phyloP scores from a whole-genome alignment of 2,797 vertebrate species.

The Pangasius krempfi region DNA sequence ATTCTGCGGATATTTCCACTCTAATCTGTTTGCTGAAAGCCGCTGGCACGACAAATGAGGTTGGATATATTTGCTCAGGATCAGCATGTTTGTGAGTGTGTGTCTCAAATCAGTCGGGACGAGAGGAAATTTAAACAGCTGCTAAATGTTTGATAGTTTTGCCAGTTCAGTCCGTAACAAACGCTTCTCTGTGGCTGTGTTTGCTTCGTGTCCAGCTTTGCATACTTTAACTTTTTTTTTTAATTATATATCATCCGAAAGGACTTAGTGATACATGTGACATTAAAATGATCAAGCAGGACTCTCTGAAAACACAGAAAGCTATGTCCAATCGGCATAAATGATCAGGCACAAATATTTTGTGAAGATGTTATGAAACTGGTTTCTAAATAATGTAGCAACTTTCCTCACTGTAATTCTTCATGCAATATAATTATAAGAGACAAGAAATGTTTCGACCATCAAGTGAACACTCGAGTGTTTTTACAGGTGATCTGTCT shows the following conservation, averaged over 20 bases:
- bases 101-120: constrained; percentile 10
- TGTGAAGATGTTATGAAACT: background rate
- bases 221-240: background rate
- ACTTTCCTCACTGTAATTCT: background rate
- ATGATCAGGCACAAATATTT: background rate
- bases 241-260: background rate
- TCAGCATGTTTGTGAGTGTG: constrained; percentile 17
- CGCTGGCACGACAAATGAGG: constrained; percentile 23
- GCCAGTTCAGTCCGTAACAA: constrained; percentile 19
- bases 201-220: background rate
- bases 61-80: constrained; percentile 37
- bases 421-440: background rate
- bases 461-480: background rate
- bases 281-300: background rate
- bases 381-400: background rate
- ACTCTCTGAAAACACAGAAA: too few relatives aligned
- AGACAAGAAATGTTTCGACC: background rate
- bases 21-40: constrained; percentile 47
- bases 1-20: constrained; percentile 21
- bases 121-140: constrained; percentile 45
- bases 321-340: background rate
- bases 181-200: background rate
- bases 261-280: background rate
- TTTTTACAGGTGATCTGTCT: background rate
- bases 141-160: constrained; percentile 21